Evolutionary conservation across 1,140 invertebrate genomes (phyloP), one percentile per base, ranked within the genome.

Genomic region (Chrysomallon squamiferum): DNA sequence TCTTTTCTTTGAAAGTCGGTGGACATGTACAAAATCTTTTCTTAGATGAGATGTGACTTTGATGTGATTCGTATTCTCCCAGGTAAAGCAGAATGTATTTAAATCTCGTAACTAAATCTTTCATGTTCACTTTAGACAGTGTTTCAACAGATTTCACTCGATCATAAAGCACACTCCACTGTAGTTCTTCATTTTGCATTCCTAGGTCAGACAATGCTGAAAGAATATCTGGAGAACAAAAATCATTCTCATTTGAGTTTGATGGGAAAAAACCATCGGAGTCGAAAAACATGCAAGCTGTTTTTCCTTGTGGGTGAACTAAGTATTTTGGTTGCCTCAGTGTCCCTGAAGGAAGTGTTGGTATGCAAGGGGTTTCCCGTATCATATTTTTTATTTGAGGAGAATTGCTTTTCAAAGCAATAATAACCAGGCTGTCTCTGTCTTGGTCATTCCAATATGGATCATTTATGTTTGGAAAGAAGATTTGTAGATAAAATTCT

Each of bases 331-430:
- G 64, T 33, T n/a, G 41, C 27, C 45, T 66, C 43, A 66, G 29
- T 32, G 1, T 22, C 18, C 32, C 9, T 4, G 25, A 43, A 22
- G 20, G 43, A 13, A 29, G 18, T 27, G 56, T 59, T 27, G 57
- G 64, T n/a, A 66, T 66, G 47, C 64, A 66, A 15, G 18, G 30
- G 20, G 0, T 35, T 3, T 35, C 18, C 25, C 27, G 33, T n/a
- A 66, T 22, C 33, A 59, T 9, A 3, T 59, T n/a, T 15, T 66
- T 18, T 11, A 66, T 66, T 6, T 59, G 18, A 57, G 70, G 73
- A 49, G 68, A 78, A 18, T 59, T 74, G 54, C 76, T 77, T 7
- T 78, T n/a, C 9, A 22, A 22, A 38, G 25, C 32, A 32, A 15
- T 29, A 5, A 59, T 11, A n/a, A 60, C 47, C 30, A 66, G 57